Evolutionary conservation across 2,888 invertebrate genomes (phyloP).

Genomic region (Eilema depressum): DNA sequence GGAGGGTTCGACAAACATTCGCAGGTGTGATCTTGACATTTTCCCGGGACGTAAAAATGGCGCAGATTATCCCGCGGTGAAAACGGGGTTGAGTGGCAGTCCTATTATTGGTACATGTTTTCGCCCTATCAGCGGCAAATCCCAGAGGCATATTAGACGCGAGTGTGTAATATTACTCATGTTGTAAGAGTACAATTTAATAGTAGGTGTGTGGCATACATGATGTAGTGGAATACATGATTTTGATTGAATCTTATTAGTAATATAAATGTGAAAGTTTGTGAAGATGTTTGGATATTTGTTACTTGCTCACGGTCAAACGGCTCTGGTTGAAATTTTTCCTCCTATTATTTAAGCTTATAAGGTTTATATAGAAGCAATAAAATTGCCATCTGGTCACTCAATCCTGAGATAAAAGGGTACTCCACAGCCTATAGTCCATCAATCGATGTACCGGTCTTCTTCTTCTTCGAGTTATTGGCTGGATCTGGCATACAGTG

Average conservation of each 20-base stretch:
- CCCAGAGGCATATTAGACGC: conserved; percentile 31
- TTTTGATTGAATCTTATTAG: neutral
- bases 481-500: no score
- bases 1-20: conserved; percentile 40
- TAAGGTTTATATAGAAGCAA: no score
- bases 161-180: neutral
- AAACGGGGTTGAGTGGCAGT: conserved; percentile 41
- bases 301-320: neutral
- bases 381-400: no score
- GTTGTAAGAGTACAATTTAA: neutral
- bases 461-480: no score
- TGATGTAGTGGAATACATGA: neutral
- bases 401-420: no score
- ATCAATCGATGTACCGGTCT: no score
- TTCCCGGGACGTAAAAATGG: conserved; percentile 46
- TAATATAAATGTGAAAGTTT: neutral
- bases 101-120: conserved; percentile 54
- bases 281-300: neutral
- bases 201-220: neutral
- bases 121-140: conserved; percentile 23
- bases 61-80: conserved; percentile 40
- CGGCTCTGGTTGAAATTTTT: no score
- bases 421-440: no score
- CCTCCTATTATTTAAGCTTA: no score
- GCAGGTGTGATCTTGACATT: conserved; percentile 57